Evolutionary conservation across 2,888 invertebrate species (phyloP).

Genomic region (Diaperis boleti): DNA sequence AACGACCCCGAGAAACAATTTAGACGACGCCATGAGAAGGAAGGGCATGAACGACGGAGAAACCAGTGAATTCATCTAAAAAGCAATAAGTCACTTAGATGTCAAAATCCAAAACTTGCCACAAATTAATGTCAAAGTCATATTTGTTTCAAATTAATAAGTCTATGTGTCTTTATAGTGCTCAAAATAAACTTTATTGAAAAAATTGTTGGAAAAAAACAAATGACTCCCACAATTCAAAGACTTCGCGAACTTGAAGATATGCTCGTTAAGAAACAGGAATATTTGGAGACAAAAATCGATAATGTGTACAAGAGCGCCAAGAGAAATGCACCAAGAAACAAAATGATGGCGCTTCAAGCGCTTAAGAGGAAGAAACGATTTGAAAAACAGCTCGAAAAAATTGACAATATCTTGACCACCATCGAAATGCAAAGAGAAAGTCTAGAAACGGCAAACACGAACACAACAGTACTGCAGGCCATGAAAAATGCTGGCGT

Average conservation of each 20-base stretch:
- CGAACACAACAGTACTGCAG: not conserved
- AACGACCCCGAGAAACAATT: too few species aligned
- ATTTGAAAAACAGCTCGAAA: constrained; percentile 93
- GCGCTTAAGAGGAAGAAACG: constrained; percentile 97
- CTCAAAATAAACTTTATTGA: too few species aligned
- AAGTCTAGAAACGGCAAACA: constrained; percentile 85
- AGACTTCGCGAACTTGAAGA: constrained; percentile 86
- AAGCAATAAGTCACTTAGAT: too few species aligned
- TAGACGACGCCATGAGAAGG: too few species aligned
- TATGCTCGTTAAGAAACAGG: constrained; percentile 64
- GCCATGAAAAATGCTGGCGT: not conserved
- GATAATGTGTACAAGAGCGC: constrained; percentile 72
- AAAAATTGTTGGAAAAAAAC: constrained; percentile 91
- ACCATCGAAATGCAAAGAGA: constrained; percentile 97
- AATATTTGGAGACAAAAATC: not conserved
- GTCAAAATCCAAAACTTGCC: too few species aligned
- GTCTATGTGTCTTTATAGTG: too few species aligned
- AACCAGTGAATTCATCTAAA: too few species aligned
- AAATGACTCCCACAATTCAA: constrained; percentile 93
- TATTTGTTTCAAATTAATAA: too few species aligned
- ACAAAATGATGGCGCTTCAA: constrained; percentile 93
- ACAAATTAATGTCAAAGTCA: too few species aligned
- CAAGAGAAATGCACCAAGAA: constrained; percentile 85
- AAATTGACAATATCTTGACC: constrained; percentile 96
- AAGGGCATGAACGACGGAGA: too few species aligned